Percentiles rank a stretch among this genome's conserved stretches.
These are phyloP conservation scores for Salarias fasciatus DNA, from an alignment of 2,797 vertebrate species.

Conservation along the genomic window DNA sequence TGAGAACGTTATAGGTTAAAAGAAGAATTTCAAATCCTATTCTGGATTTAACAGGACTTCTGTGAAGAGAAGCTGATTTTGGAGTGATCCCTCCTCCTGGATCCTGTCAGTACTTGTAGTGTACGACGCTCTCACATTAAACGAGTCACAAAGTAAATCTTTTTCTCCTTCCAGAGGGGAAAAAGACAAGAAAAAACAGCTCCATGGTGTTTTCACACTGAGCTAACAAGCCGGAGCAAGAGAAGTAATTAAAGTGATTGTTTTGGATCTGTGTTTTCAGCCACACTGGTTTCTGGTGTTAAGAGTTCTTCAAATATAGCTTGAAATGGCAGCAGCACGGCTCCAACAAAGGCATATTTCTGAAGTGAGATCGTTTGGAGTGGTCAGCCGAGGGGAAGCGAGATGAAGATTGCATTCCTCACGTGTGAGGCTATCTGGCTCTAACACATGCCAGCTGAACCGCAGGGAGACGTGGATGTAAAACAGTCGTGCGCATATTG, in stretches of 20 bases:
- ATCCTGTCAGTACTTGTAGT: no score
- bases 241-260: not conserved
- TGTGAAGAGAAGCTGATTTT: no score
- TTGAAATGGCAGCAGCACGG: conserved; percentile 24
- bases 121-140: no score
- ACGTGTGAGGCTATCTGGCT: conserved; percentile 56
- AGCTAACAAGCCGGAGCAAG: conserved; percentile 1
- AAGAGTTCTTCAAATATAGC: not conserved
- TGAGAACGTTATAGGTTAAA: no score
- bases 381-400: conserved; percentile 21
- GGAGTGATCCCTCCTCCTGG: no score
- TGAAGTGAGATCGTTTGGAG: conserved; percentile 29
- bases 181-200: no score
- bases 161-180: no score
- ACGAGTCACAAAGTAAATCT: no score
- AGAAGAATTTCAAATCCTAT: no score
- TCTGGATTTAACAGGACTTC: no score
- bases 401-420: conserved; percentile 28
- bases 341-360: conserved; percentile 43
- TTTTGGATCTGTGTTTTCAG: not conserved
- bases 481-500: conserved; percentile 39
- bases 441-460: conserved; percentile 50
- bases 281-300: not conserved
- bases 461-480: conserved; percentile 24
- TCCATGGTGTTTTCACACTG: no score